These are phyloP conservation scores for Limonius californicus DNA, from an alignment of 1,140 invertebrate genomes.

Conservation along the genomic window DNA sequence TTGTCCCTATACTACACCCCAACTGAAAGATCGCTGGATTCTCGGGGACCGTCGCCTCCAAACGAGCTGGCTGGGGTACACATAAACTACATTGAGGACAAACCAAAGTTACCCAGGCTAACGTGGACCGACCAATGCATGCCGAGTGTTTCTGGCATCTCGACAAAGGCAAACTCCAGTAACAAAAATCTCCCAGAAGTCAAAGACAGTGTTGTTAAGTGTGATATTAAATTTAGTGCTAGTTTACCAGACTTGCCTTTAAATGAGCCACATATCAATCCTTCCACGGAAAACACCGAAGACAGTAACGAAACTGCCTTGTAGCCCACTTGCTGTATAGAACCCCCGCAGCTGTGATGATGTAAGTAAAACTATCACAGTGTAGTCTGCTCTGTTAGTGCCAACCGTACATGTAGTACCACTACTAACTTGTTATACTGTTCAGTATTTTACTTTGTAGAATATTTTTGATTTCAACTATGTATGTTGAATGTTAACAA, in stretches of 20 bases:
- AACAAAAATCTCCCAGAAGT: not conserved
- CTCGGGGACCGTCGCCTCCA: slow-evolving; percentile 22
- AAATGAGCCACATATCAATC: slow-evolving; percentile 9
- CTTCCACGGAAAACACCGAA: not conserved
- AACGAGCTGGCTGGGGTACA: slow-evolving; percentile 36
- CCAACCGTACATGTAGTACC: slow-evolving; percentile 19
- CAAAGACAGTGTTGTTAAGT: not conserved
- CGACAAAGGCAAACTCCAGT: slow-evolving; percentile 1
- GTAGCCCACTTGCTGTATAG: not conserved
- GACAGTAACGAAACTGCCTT: slow-evolving; percentile 6
- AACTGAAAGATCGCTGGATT: slow-evolving; percentile 55
- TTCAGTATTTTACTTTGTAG: not conserved
- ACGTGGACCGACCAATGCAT: not conserved
- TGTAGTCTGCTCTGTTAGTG: slow-evolving; percentile 30
- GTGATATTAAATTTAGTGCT: slow-evolving; percentile 18
- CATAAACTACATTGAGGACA: slow-evolving; percentile 43
- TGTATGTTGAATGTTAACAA: no score
- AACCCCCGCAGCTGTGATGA: not conserved
- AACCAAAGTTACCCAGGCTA: slow-evolving; percentile 16
- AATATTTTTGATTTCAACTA: no score
- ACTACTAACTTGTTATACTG: not conserved
- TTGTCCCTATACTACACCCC: slow-evolving; percentile 77
- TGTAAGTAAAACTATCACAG: slow-evolving; percentile 27
- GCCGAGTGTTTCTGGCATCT: no score
- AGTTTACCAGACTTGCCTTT: slow-evolving; percentile 29